Evolutionary conservation across 2,888 invertebrate species (phyloP).

Genomic region (Netelia virgata): DNA sequence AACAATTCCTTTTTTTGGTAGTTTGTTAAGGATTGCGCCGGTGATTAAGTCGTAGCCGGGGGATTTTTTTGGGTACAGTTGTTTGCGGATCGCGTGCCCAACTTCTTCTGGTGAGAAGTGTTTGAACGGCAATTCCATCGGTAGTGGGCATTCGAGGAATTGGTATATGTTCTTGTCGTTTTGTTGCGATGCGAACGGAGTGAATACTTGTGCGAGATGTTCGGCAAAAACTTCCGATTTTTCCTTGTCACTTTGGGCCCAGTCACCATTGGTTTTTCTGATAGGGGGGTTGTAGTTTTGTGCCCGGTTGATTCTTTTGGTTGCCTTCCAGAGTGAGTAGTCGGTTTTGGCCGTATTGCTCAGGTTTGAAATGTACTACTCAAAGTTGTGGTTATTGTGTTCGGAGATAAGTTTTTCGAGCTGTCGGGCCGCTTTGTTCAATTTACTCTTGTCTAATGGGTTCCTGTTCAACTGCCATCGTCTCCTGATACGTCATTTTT

Average conservation of each 20-base stretch:
- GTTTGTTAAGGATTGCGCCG: slow-evolving; percentile 68
- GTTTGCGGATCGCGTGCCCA: not conserved
- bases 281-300: slow-evolving; percentile 45
- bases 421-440: slow-evolving; percentile 59
- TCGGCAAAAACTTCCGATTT: slow-evolving; percentile 51
- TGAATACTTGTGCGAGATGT: slow-evolving; percentile 50
- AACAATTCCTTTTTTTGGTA: slow-evolving; percentile 73
- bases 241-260: slow-evolving; percentile 58
- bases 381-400: slow-evolving; percentile 31
- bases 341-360: slow-evolving; percentile 22
- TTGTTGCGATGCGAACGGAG: not conserved
- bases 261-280: slow-evolving; percentile 7
- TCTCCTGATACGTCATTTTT: slow-evolving; percentile 54
- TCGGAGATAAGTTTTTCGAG: slow-evolving; percentile 59
- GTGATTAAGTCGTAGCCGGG: slow-evolving; percentile 73
- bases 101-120: not conserved
- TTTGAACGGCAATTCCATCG: not conserved
- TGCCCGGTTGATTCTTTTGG: slow-evolving; percentile 40
- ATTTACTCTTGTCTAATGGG: slow-evolving; percentile 63
- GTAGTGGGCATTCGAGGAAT: not conserved
- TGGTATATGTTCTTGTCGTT: not conserved
- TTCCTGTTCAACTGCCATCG: slow-evolving; percentile 64
- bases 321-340: slow-evolving; percentile 62
- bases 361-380: slow-evolving; percentile 29
- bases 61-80: slow-evolving; percentile 60